Base-by-base conservation (phyloP, 2,888 invertebrate species). In the Mimumesa dahlbomi region DNA sequence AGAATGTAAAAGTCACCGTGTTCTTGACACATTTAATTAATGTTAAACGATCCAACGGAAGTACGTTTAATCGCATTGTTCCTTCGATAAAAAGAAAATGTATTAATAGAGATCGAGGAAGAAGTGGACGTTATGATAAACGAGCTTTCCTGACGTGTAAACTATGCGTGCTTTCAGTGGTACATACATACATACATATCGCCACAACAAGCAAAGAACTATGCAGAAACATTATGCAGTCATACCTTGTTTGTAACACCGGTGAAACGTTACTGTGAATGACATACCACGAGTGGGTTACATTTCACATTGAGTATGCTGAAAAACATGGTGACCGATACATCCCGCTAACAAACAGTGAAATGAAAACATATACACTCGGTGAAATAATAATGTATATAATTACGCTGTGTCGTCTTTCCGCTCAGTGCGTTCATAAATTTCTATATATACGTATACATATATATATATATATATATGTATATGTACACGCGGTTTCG, bases 151-250 rank as follows among this genome's bases (percentile, higher is more conserved):
- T 14, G 34, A 31, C 54, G 31, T 46, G 56, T 36, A 52, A 38
- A 38, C n/a, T 36, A 56, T 25, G 43, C 38, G 38, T 54, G 45
- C 62, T 34, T 56, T 52, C 63, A 54, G 40, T 57, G 56, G n/a
- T n/a, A n/a, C n/a, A n/a, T n/a, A n/a, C n/a, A n/a, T n/a, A n/a
- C n/a, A n/a, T n/a, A n/a, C n/a, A 11, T 56, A 57, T 67, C 63
- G 22, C 46, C 42, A 29, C 62, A 36, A 31, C 25, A 11, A 22
- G 38, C 45, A 14, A 46, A 22, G 40, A 49, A 49, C 18, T 43
- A 29, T 52, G 53, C 46, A 57, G 52, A 64, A 42, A 66, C 34
- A 59, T 36, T 38, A 49, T 40, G 21, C 50, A 18, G 14, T 7
- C 22, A 18, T 29, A 46, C 54, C 46, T 48, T 21, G 57, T 43